A percentile compares a stretch with the other conserved stretches of the same genome.
Evolutionary conservation across 2,113 vertebrate species (phyloP).

Genomic region (Cathartes aura): DNA sequence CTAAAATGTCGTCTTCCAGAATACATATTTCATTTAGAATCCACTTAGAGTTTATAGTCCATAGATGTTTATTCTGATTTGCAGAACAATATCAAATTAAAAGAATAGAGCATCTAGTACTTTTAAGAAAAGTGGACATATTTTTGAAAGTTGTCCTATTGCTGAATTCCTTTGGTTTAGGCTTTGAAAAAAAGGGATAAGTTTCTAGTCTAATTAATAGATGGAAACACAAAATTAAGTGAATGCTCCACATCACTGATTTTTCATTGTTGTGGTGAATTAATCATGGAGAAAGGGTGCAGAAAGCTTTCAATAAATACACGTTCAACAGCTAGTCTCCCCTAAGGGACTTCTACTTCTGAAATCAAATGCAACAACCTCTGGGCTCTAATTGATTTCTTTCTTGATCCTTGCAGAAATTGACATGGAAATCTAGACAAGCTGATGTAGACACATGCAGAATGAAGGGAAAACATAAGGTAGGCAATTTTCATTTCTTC

Average conservation of each 20-base stretch:
- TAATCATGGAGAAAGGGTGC: slow-evolving; percentile 65
- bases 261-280: slow-evolving; percentile 53
- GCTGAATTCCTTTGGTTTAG: background rate
- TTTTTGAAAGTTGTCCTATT: background rate
- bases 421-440: slow-evolving; percentile 99
- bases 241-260: slow-evolving; percentile 2
- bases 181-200: background rate
- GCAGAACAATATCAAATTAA: background rate
- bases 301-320: slow-evolving; percentile 70
- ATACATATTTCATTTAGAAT: background rate
- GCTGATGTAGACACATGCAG: slow-evolving; percentile 97
- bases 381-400: slow-evolving; percentile 76
- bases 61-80: background rate
- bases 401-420: slow-evolving; percentile 85
- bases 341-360: slow-evolving; percentile 65
- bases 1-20: background rate
- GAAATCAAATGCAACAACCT: slow-evolving; percentile 71
- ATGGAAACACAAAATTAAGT: slow-evolving; percentile 51
- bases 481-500: slow-evolving; percentile 78
- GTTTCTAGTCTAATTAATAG: slow-evolving; percentile 40
- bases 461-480: slow-evolving; percentile 99
- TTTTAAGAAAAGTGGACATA: background rate
- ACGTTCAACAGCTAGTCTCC: slow-evolving; percentile 54
- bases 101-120: background rate
- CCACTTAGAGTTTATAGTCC: background rate